Evolutionary conservation across 2,797 vertebrate genomes (phyloP).

Genomic region (Lithobates sylvaticus): DNA sequence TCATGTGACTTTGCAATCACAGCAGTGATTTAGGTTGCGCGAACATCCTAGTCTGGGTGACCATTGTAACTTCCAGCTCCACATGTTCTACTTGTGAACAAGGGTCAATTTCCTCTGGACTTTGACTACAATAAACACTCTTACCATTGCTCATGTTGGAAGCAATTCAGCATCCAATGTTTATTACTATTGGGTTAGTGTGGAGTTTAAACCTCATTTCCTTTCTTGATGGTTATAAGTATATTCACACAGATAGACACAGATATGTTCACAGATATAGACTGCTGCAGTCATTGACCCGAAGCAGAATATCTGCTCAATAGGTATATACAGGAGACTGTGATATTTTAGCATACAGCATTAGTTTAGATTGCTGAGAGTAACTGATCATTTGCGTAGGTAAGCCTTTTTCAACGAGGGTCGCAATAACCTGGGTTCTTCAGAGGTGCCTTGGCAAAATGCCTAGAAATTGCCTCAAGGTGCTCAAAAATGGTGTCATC

Average conservation of each 20-base stretch:
- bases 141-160: neutral
- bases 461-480: no score
- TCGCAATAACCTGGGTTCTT: no score
- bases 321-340: neutral
- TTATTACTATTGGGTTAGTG: neutral
- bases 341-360: no score
- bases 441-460: no score
- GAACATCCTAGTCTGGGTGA: conserved; percentile 1
- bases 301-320: neutral
- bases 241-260: neutral
- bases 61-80: conserved; percentile 61
- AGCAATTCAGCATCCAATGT: neutral
- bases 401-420: no score
- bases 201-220: conserved; percentile 3
- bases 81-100: conserved; percentile 14
- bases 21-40: neutral
- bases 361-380: no score
- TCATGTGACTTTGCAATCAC: neutral
- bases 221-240: neutral
- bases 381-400: no score
- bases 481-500: no score
- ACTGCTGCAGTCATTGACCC: neutral
- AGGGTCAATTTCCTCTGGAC: conserved; percentile 64
- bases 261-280: neutral
- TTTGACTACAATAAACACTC: conserved; percentile 40